Evolutionary conservation across 2,888 invertebrate genomes (phyloP).

Genomic region (Scaptomyza cyrtandrae): DNA sequence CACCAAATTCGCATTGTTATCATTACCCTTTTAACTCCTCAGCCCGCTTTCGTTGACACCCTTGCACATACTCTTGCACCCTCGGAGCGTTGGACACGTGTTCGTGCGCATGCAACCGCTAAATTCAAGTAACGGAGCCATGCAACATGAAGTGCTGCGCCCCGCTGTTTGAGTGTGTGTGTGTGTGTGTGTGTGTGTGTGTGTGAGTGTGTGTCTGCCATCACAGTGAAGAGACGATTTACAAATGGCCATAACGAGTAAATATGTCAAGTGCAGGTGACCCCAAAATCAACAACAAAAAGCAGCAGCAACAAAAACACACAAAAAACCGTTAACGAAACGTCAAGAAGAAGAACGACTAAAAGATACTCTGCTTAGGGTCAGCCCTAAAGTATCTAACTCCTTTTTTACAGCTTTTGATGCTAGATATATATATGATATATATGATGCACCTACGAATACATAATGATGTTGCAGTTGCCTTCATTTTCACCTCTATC

Average conservation of each 20-base stretch:
- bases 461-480: too few species aligned
- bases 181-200: constrained; percentile 11
- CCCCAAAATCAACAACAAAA: constrained; percentile 33
- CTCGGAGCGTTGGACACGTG: background rate
- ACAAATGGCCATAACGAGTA: constrained; percentile 77
- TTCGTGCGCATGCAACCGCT: constrained; percentile 1
- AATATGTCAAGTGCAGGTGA: constrained; percentile 83
- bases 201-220: constrained; percentile 14
- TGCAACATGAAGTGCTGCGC: constrained; percentile 39
- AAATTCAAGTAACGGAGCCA: constrained; percentile 10
- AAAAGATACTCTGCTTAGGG: background rate
- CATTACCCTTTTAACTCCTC: too few species aligned
- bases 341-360: background rate
- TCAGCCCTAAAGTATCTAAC: too few species aligned
- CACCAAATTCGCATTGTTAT: too few species aligned
- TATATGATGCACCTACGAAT: too few species aligned
- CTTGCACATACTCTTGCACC: background rate
- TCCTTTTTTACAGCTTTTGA: too few species aligned
- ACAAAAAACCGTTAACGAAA: constrained; percentile 11
- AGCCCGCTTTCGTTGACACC: background rate
- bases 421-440: too few species aligned
- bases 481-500: too few species aligned
- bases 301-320: background rate
- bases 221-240: constrained; percentile 53
- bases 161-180: background rate